phyloP scores from a whole-genome alignment of 2,113 vertebrate genomes.

The Tupaia chinensis region DNA sequence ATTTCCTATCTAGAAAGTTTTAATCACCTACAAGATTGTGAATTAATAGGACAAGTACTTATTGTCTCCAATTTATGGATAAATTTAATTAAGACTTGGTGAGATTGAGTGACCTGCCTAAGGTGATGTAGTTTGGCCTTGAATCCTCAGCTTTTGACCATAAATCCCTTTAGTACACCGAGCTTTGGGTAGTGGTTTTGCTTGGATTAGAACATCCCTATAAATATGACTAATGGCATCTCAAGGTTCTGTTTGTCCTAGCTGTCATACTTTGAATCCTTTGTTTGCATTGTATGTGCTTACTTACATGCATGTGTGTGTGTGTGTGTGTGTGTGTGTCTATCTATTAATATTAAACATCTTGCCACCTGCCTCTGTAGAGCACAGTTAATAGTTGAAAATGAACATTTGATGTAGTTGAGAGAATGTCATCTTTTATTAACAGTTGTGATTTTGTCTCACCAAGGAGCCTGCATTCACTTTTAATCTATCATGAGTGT shows the following conservation, averaged over 20 bases:
- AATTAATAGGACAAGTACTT: neutral
- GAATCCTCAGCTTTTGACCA: neutral
- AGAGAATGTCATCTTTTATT: constrained; percentile 50
- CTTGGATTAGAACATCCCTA: constrained; percentile 31
- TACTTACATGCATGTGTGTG: neutral
- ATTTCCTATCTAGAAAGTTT: constrained; percentile 11
- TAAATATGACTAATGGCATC: constrained; percentile 10
- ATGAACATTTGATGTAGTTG: neutral
- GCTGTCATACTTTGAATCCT: constrained; percentile 25
- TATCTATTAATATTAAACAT: constrained; percentile 1
- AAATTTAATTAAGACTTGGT: neutral
- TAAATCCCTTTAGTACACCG: neutral
- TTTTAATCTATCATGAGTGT: constrained; percentile 1
- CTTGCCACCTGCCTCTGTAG: neutral
- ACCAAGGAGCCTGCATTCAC: neutral
- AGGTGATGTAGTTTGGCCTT: neutral
- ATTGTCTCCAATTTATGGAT: neutral
- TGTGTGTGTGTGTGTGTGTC: neutral
- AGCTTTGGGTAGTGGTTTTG: neutral
- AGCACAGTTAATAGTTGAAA: neutral
- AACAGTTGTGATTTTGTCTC: constrained; percentile 46
- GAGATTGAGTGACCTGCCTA: neutral
- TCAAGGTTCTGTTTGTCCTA: constrained; percentile 48
- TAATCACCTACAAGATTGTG: neutral
- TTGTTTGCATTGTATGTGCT: constrained; percentile 29